Evolutionary conservation across 2,797 vertebrate species (phyloP), one percentile per base, ranked within the genome.

Genomic region (Okamejei kenojei): DNA sequence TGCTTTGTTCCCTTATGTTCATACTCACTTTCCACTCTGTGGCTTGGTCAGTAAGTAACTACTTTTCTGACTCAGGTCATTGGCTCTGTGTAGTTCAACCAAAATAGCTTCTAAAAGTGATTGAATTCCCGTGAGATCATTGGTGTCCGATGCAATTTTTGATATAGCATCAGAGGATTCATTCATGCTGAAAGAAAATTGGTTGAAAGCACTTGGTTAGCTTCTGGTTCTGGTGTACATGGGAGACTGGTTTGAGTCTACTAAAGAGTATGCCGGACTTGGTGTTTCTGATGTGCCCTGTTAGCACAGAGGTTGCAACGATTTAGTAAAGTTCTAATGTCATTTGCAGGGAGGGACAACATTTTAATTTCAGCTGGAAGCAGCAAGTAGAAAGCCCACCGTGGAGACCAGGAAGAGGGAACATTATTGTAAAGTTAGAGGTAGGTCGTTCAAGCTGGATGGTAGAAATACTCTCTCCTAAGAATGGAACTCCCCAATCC

Each of bases 141-240:
- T 74, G 0, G 90, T 92, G 13, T 92, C 90, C 17, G 90, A 38
- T 76, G 90, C 90, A 45, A 92, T 92, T 92, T 92, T 92, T n/a
- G 73, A 73, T 38, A 92, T 26, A 45, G 90, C 45, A 54, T 92
- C 90, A 54, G 90, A 92, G n/a, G 90, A 92, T 38, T 92, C 90
- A 92, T 92, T 92, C 90, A 92, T 76, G 71, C 90, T 92, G 35
- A 76, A 92, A 91, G 26, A 54, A 91, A 91, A 13, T 91, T 17
- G 45, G 90, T 91, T 58, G 54, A 92, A 76, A 26, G 76, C 26
- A 29, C 7, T 35, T 29, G 21, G 45, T 92, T 76, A 92, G 90
- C 26, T 5, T 35, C 71, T 21, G 63, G 29, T 88, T 15, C n/a
- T 68, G 35, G 17, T 32, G 21, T 21, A 19, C 35, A 5, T 10